Evolutionary conservation across 92 coral and sea anemone species (phyloP), one percentile per base, ranked within the genome.

Genomic region (Bergia sp.): DNA sequence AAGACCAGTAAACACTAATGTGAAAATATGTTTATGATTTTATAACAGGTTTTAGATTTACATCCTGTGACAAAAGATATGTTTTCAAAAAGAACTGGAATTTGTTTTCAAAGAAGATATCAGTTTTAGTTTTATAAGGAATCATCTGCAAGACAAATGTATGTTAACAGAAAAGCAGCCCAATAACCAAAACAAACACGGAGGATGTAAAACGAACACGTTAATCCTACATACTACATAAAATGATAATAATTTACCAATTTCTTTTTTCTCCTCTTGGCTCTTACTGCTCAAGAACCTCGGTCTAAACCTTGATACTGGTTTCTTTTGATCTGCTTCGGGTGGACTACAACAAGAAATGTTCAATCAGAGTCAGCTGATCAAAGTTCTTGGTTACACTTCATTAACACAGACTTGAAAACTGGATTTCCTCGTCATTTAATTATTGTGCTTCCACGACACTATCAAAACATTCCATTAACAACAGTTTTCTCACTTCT

Each of bases 261-360:
- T 71, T 84, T 84, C 87, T 36, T 71, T 72, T 65, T 84, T 84
- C 42, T 84, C 87, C 50, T 84, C 87, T 16, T 84, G 87, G 65
- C 87, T 84, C 55, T 84, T 84, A 49, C 87, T 71, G 61, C 87
- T 72, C 36, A 84, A 71, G 29, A 84, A 84, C 38, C 87, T 84
- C n/a, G 87, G 87, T 47, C 87, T 36, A n/a, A 72, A 69, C 12
- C 79, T 71, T 82, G 86, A 42, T 40, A 65, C 73, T 11, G 78
- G 79, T 47, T 71, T 84, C 18, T 71, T 45, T 71, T 84, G 79
- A 49, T 84, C 87, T 72, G 36, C 77, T 71, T 84, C 87, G 36
- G 78, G 87, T 5, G 79, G 87, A 53, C 87, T 84, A 11, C 6
- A 23, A 71, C 42, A 29, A 16, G 36, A 50, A 71, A 47, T n/a